phyloP scores from a whole-genome alignment of 2,888 invertebrate species.

The Pecten maximus region DNA sequence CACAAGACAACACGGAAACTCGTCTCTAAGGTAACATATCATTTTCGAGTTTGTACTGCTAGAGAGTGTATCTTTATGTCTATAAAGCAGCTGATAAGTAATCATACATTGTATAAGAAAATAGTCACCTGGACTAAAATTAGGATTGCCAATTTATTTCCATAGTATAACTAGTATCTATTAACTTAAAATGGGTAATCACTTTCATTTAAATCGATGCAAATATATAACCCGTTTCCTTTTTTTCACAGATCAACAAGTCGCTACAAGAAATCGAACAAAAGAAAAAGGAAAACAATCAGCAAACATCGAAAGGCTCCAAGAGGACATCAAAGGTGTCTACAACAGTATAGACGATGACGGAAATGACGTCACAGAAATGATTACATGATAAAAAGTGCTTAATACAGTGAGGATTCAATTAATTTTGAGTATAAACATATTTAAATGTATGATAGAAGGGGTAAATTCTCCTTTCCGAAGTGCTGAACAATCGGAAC shows the following conservation, averaged over 20 bases:
- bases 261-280: neutral
- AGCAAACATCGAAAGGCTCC: neutral
- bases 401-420: neutral
- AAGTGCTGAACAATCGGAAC: neutral
- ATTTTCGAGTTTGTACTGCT: no score
- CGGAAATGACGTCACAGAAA: neutral
- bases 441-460: neutral
- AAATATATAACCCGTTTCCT: neutral
- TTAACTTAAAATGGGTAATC: no score
- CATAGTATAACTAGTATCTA: no score
- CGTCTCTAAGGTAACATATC: neutral
- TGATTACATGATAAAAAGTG: neutral
- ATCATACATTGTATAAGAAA: no score
- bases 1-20: neutral
- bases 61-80: no score
- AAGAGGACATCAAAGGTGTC: neutral
- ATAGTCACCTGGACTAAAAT: no score
- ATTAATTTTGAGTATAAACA: neutral
- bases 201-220: no score
- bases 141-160: no score
- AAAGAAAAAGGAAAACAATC: neutral
- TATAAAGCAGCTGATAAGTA: no score
- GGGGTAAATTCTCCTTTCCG: neutral
- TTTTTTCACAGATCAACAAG: neutral
- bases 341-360: neutral